These are phyloP conservation scores for Adelphocoris suturalis DNA, from an alignment of 2,888 invertebrate species.

Conservation along the genomic window DNA sequence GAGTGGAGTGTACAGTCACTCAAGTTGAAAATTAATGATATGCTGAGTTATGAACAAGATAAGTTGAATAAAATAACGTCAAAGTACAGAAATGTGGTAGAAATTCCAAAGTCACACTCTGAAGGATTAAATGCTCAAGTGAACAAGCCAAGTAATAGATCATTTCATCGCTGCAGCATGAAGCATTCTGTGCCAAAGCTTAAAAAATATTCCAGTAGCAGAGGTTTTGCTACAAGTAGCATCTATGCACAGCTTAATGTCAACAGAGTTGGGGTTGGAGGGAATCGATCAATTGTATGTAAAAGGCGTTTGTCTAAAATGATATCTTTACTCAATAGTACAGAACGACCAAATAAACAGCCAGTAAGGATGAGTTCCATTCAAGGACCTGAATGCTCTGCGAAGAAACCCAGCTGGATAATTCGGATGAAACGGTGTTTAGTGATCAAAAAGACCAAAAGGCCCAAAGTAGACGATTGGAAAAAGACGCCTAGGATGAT, in stretches of 20 bases:
- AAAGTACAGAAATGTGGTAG: not conserved
- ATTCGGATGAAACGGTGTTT: slow-evolving; percentile 24
- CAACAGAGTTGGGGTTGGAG: not conserved
- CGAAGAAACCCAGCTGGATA: slow-evolving; percentile 28
- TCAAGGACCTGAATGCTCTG: not conserved
- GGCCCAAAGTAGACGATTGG: not conserved
- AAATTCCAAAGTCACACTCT: not conserved
- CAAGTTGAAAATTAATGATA: not conserved
- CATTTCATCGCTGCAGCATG: not conserved
- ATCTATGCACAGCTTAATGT: not conserved
- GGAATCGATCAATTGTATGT: not conserved
- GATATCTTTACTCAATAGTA: not conserved
- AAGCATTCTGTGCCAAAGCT: not conserved
- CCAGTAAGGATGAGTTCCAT: not conserved
- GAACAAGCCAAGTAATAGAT: not conserved
- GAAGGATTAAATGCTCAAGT: not conserved
- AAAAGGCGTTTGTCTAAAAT: not conserved
- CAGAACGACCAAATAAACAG: not conserved
- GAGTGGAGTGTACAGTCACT: slow-evolving; percentile 29
- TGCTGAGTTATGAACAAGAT: not conserved
- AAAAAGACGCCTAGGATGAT: slow-evolving; percentile 40
- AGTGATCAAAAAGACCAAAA: not conserved
- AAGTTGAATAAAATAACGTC: not conserved
- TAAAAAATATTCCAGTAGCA: not conserved
- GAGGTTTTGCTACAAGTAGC: not conserved